A percentile compares a stretch with the other conserved stretches of the same genome.
Conservation (phyloP, 2,113 vertebrate genomes). For the Ascaphus truei region DNA sequence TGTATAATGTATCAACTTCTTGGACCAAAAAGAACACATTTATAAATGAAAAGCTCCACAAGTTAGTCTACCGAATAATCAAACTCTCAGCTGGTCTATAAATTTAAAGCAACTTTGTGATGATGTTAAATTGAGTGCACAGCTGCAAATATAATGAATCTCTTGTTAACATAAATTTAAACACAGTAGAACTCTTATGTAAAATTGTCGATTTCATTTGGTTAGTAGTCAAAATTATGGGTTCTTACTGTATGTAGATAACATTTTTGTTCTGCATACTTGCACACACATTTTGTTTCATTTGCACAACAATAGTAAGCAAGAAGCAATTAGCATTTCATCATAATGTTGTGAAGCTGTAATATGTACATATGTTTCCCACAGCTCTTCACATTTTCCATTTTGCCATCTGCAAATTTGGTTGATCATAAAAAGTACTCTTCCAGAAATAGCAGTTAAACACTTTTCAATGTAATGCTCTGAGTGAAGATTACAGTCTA, state of each 20-base stretch:
- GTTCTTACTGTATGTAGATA: background rate
- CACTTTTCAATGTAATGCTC: background rate
- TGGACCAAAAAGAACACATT: background rate
- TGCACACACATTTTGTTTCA: conserved; percentile 4
- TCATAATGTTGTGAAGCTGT: background rate
- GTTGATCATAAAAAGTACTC: background rate
- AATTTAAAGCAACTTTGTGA: background rate
- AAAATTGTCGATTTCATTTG: conserved; percentile 9
- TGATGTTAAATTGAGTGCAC: conserved; percentile 10
- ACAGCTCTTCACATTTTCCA: background rate
- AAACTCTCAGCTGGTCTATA: background rate
- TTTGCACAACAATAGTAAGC: conserved; percentile 26
- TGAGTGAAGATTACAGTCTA: background rate
- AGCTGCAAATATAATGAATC: conserved; percentile 30
- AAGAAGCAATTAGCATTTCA: conserved; percentile 9
- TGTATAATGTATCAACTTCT: too few species aligned
- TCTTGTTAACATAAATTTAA: background rate
- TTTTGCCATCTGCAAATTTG: background rate
- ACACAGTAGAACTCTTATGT: conserved; percentile 9
- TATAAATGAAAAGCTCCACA: background rate
- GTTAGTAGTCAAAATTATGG: conserved; percentile 2
- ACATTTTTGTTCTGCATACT: conserved; percentile 17
- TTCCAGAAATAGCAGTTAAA: background rate
- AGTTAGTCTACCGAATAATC: conserved; percentile 10
- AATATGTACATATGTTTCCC: background rate